Conservation (phyloP, 2,797 vertebrate species). For the Arctocebus calabarensis region DNA sequence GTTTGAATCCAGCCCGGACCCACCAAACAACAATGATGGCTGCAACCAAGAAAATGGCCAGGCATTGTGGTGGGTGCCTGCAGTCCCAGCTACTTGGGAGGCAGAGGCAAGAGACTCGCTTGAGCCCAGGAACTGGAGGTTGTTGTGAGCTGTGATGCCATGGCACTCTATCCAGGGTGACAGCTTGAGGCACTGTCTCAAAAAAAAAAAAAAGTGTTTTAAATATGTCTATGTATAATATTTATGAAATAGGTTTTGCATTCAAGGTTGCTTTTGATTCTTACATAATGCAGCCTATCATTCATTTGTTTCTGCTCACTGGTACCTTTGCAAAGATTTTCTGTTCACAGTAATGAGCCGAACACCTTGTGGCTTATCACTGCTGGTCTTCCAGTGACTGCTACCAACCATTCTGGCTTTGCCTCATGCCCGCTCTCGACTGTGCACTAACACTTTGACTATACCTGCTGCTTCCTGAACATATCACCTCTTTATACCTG, state of each 20-base stretch:
- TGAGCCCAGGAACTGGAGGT: too few relatives aligned
- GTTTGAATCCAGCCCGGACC: too few relatives aligned
- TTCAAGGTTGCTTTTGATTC: neutral
- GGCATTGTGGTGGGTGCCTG: too few relatives aligned
- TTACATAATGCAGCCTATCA: neutral
- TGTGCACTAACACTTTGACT: neutral
- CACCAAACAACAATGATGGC: too few relatives aligned
- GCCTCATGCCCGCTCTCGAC: neutral
- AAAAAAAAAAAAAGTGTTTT: too few relatives aligned
- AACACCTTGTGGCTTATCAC: neutral
- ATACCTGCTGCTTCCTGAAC: neutral
- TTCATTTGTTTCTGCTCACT: neutral
- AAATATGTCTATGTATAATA: neutral
- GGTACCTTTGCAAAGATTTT: neutral
- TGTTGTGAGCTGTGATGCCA: too few relatives aligned
- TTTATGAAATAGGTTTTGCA: neutral
- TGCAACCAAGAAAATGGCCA: too few relatives aligned
- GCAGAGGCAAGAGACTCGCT: too few relatives aligned
- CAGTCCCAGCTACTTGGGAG: too few relatives aligned
- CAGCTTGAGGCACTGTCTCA: too few relatives aligned
- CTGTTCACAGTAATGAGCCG: neutral
- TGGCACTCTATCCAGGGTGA: too few relatives aligned
- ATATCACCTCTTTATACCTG: neutral
- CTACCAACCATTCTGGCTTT: neutral
- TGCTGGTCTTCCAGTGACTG: neutral